Evolutionary conservation across 2,797 vertebrate genomes (phyloP).

Genomic region (Pseudomugil gertrudae): DNA sequence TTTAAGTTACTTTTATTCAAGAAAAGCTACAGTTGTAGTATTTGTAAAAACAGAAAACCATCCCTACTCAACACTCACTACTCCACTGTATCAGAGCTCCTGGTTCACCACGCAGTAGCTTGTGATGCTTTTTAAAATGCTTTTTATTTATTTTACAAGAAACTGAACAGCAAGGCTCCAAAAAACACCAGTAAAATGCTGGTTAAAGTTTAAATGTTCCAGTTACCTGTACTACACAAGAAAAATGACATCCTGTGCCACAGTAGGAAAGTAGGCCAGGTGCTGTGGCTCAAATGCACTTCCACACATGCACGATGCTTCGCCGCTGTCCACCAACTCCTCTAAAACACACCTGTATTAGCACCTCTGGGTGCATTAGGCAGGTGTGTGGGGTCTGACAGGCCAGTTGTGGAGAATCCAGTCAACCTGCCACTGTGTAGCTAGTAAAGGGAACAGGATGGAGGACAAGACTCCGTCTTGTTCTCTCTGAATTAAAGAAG

Average conservation of each 20-base stretch:
- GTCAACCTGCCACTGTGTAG: slow-evolving; percentile 53
- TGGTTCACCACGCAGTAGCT: too few species aligned
- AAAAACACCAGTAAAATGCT: slow-evolving; percentile 29
- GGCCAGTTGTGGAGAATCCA: slow-evolving; percentile 47
- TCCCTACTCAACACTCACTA: neutral
- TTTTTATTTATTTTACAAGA: neutral
- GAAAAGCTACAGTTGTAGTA: neutral
- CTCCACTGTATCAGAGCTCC: too few species aligned
- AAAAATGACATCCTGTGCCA: slow-evolving; percentile 35
- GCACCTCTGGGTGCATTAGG: slow-evolving; percentile 55
- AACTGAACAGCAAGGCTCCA: neutral
- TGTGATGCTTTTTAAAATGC: too few species aligned
- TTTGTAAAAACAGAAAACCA: neutral
- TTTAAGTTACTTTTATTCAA: too few species aligned
- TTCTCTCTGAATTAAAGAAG: slow-evolving; percentile 47
- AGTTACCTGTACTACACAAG: slow-evolving; percentile 43
- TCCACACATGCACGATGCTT: slow-evolving; percentile 27
- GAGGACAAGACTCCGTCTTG: slow-evolving; percentile 37
- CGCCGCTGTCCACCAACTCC: slow-evolving; percentile 33
- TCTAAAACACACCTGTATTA: slow-evolving; percentile 75
- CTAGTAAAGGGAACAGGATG: slow-evolving; percentile 51
- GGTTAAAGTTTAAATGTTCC: slow-evolving; percentile 61
- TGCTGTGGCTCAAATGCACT: slow-evolving; percentile 48
- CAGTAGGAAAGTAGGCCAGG: slow-evolving; percentile 63
- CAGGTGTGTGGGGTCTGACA: neutral